Conservation (phyloP, 1,140 invertebrate species). For the Dinothrombium tinctorium region DNA sequence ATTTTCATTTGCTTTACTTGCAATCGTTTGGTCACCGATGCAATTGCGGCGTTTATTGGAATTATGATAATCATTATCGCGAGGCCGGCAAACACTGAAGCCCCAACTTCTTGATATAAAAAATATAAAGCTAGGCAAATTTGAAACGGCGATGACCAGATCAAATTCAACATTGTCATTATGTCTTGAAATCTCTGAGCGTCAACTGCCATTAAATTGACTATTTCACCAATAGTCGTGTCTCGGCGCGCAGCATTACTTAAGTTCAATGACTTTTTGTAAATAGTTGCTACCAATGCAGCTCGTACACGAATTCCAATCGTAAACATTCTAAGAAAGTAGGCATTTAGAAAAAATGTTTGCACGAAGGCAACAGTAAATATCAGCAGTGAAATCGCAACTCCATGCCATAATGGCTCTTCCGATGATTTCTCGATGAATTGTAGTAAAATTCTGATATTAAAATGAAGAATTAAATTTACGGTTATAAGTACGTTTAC, state of each 20-base stretch:
- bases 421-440: not conserved
- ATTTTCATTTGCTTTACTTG: slow-evolving; percentile 23
- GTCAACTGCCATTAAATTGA: slow-evolving; percentile 32
- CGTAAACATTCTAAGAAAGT: slow-evolving; percentile 28
- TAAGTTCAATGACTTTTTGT: slow-evolving; percentile 21
- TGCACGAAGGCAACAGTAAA: not conserved
- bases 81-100: slow-evolving; percentile 65
- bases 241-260: slow-evolving; percentile 23
- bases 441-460: not conserved
- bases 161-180: slow-evolving; percentile 13
- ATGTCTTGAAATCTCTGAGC: slow-evolving; percentile 15
- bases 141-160: slow-evolving; percentile 21
- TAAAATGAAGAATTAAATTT: not conserved
- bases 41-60: slow-evolving; percentile 25
- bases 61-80: slow-evolving; percentile 53
- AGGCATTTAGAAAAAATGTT: slow-evolving; percentile 18
- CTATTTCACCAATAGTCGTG: slow-evolving; percentile 25
- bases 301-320: slow-evolving; percentile 19
- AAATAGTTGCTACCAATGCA: slow-evolving; percentile 20
- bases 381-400: not conserved
- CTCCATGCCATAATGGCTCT: slow-evolving; percentile 1
- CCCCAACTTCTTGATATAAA: slow-evolving; percentile 30
- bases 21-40: slow-evolving; percentile 21
- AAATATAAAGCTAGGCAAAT: slow-evolving; percentile 22
- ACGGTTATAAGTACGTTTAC: too few species aligned